Conservation (phyloP, 1,140 invertebrate genomes). For the Radopholus similis region DNA sequence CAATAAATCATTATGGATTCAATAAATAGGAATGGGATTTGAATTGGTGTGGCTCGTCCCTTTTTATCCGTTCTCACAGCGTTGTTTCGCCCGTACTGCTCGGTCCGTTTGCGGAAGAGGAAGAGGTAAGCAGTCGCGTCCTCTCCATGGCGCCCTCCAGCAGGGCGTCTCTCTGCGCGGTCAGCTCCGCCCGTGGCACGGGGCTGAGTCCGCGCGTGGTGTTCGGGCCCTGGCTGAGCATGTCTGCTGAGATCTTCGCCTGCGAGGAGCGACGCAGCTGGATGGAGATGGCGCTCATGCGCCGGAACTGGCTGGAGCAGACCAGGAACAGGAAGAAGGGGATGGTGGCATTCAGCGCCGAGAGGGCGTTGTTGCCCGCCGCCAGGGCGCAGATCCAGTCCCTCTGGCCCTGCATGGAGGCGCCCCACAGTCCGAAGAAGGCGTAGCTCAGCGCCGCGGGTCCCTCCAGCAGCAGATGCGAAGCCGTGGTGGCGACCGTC, state of each 20-base stretch:
- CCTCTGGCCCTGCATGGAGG: slow-evolving; percentile 33
- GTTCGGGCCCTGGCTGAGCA: neutral
- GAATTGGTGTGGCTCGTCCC: too few species aligned
- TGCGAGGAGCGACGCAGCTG: slow-evolving; percentile 7
- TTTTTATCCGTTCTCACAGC: too few species aligned
- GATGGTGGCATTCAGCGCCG: slow-evolving; percentile 56
- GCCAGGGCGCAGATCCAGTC: slow-evolving; percentile 47
- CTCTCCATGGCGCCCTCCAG: too few species aligned
- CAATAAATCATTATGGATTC: too few species aligned
- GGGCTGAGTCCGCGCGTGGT: neutral
- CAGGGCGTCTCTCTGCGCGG: neutral
- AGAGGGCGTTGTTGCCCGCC: slow-evolving; percentile 52
- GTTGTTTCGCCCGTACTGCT: too few species aligned
- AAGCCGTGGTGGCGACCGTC: slow-evolving; percentile 55
- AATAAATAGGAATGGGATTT: too few species aligned
- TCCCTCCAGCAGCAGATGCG: slow-evolving; percentile 54
- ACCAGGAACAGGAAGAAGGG: slow-evolving; percentile 55
- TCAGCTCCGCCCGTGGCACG: neutral
- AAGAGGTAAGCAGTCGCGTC: too few species aligned
- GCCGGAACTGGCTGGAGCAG: slow-evolving; percentile 55
- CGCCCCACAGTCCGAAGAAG: slow-evolving; percentile 51
- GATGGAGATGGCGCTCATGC: slow-evolving; percentile 52
- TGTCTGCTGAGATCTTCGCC: slow-evolving; percentile 20
- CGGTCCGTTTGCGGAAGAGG: too few species aligned
- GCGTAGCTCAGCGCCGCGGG: slow-evolving; percentile 50